Base-by-base conservation (phyloP, 92 coral and sea anemone genomes). In the Galaxea fascicularis region DNA sequence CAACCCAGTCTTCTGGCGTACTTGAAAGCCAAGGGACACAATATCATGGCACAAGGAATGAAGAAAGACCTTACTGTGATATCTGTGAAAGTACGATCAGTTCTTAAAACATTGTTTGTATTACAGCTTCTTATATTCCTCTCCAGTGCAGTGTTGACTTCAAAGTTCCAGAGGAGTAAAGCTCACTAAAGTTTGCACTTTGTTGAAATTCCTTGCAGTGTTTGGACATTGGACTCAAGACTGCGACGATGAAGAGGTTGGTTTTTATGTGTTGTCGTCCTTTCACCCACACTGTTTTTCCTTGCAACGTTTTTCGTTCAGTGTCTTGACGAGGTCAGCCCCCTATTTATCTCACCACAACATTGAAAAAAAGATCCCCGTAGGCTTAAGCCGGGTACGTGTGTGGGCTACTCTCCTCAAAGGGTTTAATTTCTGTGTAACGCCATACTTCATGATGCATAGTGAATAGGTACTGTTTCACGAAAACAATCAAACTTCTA, bases 181-280 rank as follows among this genome's bases (percentile, higher is more conserved):
- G 51, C 24, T 22, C 15, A 22, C 29, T 71, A 39, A 31, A 28
- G 18, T 17, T 9, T 13, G 56, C 14, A n/a, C 57, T 64, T 80
- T 54, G 11, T 87, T 75, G 28, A 22, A 56, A 79, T 60, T 41
- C 14, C 21, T 75, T 87, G 21, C 62, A 97, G 99, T 87, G 31
- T 97, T 97, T 86, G 99, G 99, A 54, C 99, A 97, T 86, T 93
- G 99, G 99, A 91, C 99, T 12, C 93, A 91, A 51, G 97, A 97
- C 20, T 97, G 99, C 57, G 98, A 97, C 49, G 99, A 97, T 30
- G 99, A 97, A 85, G 93, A 94, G 98, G 99, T 97, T 25, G 47
- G 91, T 47, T 45, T 46, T 30, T 18, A 25, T 14, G 9, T 46
- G 25, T 64, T 0, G 26, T 52, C 28, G 41, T 65, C 30, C 29